Evolutionary conservation across 2,797 vertebrate species (phyloP), one percentile per base, ranked within the genome.

Genomic region (Emydoidea blandingii): DNA sequence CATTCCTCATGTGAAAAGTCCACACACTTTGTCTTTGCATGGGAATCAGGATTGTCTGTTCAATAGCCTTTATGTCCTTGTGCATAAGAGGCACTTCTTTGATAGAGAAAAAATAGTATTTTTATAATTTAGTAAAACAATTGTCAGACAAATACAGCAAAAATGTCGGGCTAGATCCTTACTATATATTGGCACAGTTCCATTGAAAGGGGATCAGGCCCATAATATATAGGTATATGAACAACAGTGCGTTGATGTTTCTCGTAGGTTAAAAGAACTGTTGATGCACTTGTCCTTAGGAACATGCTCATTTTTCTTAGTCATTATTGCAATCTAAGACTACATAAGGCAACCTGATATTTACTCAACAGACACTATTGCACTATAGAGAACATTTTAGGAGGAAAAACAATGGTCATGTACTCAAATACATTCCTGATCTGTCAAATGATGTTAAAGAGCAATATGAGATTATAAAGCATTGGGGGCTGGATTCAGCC

Each of bases 291-390:
- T 19, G n/a, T 5, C n/a, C 85, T 34, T 0, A 79, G 49, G 31
- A 52, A 0, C 15, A 47, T 4, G 14, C 2, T 41, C 8, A 15
- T 1, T 1, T 50, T 62, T 3, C 72, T 6, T 86, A 25, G 89
- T 86, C 19, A 59, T 41, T 37, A 2, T 37, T 68, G 19, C 54
- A 76, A 88, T 29, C 57, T 37, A 81, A 83, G 27, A 88, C 2
- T 6, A 37, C 9, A 25, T 31, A 49, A 85, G 76, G 4, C 1
- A 81, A 1, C n/a, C 53, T 4, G 21, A 85, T 37, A 83, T 65
- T 52, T 41, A 41, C 74, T 62, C 4, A 85, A 54, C 0, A 74
- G 2, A 65, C 1, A 0, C 6, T 78, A 37, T 44, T 56, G 65
- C 1, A 0, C 5, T 79, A 15, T 31, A 44, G 80, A 52, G 19